phyloP scores from a whole-genome alignment of 2,888 invertebrate species.

The Yponomeuta sedellus region DNA sequence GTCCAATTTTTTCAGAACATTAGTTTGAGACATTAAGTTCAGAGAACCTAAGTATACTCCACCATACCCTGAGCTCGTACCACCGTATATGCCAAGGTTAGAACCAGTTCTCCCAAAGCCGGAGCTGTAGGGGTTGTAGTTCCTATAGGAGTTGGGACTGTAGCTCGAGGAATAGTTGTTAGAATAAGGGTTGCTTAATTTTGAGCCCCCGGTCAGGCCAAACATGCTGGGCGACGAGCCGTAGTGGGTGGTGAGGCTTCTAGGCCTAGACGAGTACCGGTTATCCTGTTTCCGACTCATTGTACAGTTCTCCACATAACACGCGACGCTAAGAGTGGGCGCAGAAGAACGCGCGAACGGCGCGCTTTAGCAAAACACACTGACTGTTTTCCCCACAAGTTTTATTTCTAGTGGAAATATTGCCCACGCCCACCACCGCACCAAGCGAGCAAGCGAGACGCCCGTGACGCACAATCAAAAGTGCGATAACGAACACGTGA shows the following conservation, averaged over 20 bases:
- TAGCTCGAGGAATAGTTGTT: constrained; percentile 52
- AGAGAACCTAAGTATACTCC: constrained; percentile 79
- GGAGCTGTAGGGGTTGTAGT: constrained; percentile 46
- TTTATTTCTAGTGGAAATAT: constrained; percentile 63
- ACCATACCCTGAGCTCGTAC: constrained; percentile 81
- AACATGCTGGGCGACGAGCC: constrained; percentile 56
- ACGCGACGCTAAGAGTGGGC: constrained; percentile 19
- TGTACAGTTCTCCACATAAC: constrained; percentile 23
- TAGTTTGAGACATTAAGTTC: constrained; percentile 70
- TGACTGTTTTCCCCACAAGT: constrained; percentile 46
- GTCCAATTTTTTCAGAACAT: constrained; percentile 66
- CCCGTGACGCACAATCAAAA: constrained; percentile 49
- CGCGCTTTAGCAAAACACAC: constrained; percentile 56
- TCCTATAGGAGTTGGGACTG: constrained; percentile 52
- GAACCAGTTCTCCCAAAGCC: constrained; percentile 54
- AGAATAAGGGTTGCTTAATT: constrained; percentile 35
- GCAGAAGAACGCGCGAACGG: constrained; percentile 36
- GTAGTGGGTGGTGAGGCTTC: constrained; percentile 60
- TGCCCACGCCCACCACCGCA: constrained; percentile 48
- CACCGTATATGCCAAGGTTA: constrained; percentile 75
- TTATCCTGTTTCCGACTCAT: constrained; percentile 71
- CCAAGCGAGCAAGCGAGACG: constrained; percentile 44
- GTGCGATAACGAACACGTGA: constrained; percentile 45
- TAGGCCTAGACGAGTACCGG: constrained; percentile 50
- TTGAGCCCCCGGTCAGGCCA: constrained; percentile 34